phyloP scores from a whole-genome alignment of 1,140 invertebrate species.

The Dicyema japonicum region DNA sequence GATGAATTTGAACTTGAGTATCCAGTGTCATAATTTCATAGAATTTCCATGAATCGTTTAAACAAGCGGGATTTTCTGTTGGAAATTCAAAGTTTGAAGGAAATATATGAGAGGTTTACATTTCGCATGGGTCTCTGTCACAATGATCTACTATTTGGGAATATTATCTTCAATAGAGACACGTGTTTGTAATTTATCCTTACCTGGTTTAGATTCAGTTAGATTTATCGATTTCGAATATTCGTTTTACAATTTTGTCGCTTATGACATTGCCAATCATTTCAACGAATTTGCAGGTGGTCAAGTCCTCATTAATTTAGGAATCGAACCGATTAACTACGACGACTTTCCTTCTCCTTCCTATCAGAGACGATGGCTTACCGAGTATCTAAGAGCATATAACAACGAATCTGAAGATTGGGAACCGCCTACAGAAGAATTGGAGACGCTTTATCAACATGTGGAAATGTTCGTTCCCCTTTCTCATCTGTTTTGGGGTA shows the following conservation, averaged over 20 bases:
- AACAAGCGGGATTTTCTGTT: no score
- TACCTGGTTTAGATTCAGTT: conserved; percentile 20
- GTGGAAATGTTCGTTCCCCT: neutral
- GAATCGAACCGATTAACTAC: neutral
- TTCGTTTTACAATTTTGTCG: conserved; percentile 59
- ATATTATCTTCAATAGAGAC: conserved; percentile 46
- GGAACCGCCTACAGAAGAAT: neutral
- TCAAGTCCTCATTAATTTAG: neutral
- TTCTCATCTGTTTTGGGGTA: conserved; percentile 1
- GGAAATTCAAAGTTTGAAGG: no score
- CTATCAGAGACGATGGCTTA: conserved; percentile 1
- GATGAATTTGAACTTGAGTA: no score
- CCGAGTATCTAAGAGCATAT: neutral
- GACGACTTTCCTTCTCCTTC: neutral
- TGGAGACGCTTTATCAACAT: neutral
- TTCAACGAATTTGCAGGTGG: conserved; percentile 75
- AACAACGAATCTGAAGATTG: neutral
- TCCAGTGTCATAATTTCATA: no score
- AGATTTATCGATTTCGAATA: conserved; percentile 94
- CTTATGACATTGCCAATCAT: conserved; percentile 84
- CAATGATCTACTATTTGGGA: conserved; percentile 73
- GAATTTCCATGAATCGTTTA: no score
- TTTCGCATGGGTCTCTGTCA: no score
- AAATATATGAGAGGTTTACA: no score
- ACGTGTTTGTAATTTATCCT: conserved; percentile 14